These are phyloP conservation scores for Euwallacea similis DNA, from an alignment of 1,140 invertebrate species.

Conservation along the genomic window DNA sequence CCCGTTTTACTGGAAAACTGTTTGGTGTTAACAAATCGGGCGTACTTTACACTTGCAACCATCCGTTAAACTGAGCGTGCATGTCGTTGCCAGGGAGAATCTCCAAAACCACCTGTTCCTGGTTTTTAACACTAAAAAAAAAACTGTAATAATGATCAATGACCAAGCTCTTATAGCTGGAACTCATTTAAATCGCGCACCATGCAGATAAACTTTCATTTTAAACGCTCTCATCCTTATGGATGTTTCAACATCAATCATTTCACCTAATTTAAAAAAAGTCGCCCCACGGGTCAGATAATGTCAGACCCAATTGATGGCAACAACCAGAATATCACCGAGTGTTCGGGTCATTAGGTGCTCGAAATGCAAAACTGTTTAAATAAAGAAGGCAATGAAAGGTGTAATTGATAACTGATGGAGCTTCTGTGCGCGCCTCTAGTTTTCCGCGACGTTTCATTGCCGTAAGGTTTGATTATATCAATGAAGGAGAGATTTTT, in stretches of 20 bases:
- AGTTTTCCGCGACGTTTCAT: constrained; percentile 19
- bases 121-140: too few relatives aligned
- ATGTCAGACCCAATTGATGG: constrained; percentile 14
- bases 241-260: neutral
- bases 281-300: constrained; percentile 9
- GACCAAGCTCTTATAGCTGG: too few relatives aligned
- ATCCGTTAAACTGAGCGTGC: constrained; percentile 39
- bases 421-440: constrained; percentile 30
- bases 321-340: constrained; percentile 34
- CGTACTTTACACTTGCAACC: constrained; percentile 48
- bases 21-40: constrained; percentile 52
- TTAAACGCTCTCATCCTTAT: neutral
- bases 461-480: constrained; percentile 5
- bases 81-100: constrained; percentile 22
- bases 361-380: constrained; percentile 49
- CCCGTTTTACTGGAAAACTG: constrained; percentile 50
- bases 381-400: constrained; percentile 51
- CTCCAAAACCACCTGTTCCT: constrained; percentile 22
- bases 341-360: constrained; percentile 46
- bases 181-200: neutral
- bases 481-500: too few relatives aligned
- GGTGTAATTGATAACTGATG: constrained; percentile 49
- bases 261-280: neutral
- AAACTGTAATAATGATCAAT: too few relatives aligned
- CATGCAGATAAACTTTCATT: neutral